phyloP scores from a whole-genome alignment of 2,797 vertebrate genomes.

The Pampus argenteus region DNA sequence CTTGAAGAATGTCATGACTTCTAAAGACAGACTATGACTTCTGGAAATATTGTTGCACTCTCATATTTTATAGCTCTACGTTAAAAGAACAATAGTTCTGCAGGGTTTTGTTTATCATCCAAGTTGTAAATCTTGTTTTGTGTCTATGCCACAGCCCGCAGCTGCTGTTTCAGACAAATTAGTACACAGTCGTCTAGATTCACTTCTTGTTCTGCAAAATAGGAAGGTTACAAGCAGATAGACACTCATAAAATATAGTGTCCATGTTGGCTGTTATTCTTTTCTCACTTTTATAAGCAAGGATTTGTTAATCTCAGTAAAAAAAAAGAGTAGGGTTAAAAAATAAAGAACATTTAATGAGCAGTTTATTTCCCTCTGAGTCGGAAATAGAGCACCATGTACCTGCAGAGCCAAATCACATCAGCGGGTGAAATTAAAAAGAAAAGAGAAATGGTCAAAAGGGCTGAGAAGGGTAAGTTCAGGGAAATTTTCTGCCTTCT shows the following conservation, averaged over 20 bases:
- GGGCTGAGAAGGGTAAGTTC: conserved; percentile 46
- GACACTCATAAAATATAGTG: not conserved
- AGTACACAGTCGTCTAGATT: conserved; percentile 44
- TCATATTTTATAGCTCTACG: not conserved
- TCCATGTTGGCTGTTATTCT: not conserved
- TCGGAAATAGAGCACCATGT: conserved; percentile 8
- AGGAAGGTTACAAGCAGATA: not conserved
- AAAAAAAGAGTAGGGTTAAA: conserved; percentile 2
- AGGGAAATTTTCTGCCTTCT: conserved; percentile 66
- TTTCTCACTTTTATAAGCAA: not conserved
- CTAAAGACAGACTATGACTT: not conserved
- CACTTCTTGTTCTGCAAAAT: conserved; percentile 70
- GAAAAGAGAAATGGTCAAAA: conserved; percentile 61
- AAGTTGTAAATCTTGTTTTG: conserved; percentile 17
- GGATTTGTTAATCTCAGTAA: not conserved
- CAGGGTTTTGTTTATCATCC: too few species aligned
- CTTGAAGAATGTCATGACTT: not conserved
- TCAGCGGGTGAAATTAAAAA: conserved; percentile 67
- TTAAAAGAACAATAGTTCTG: too few species aligned
- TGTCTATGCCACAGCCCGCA: not conserved
- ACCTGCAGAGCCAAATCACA: conserved; percentile 2
- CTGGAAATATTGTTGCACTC: not conserved
- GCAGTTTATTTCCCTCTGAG: conserved; percentile 21
- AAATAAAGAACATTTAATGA: not conserved
- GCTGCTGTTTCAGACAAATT: conserved; percentile 31